phyloP scores from a whole-genome alignment of 2,888 invertebrate species.

The Yponomeuta sedellus region DNA sequence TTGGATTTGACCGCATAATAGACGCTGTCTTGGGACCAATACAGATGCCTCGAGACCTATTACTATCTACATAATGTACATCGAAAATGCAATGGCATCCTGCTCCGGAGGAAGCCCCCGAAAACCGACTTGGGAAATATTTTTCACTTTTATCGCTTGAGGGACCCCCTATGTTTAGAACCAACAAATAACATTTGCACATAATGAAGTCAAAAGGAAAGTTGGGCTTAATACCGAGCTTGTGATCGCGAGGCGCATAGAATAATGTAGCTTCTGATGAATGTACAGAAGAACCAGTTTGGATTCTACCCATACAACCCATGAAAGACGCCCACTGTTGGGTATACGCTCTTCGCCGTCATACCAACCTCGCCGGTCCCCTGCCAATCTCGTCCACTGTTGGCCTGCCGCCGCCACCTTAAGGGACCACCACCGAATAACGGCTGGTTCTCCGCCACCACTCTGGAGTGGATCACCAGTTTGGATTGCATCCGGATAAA shows the following conservation, averaged over 20 bases:
- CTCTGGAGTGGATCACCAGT: too few relatives aligned
- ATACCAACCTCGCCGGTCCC: too few relatives aligned
- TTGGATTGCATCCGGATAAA: neutral
- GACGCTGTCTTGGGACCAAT: too few relatives aligned
- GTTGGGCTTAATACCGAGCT: neutral
- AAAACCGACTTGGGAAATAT: constrained; percentile 1
- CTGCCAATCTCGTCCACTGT: too few relatives aligned
- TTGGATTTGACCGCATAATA: too few relatives aligned
- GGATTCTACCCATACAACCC: too few relatives aligned
- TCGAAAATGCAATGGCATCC: neutral
- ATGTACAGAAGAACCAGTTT: neutral
- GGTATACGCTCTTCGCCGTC: too few relatives aligned
- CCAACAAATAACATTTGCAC: constrained; percentile 10
- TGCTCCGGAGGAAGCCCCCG: neutral
- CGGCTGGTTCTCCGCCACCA: too few relatives aligned
- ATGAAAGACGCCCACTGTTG: too few relatives aligned
- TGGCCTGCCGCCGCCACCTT: too few relatives aligned
- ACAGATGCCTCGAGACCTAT: too few relatives aligned
- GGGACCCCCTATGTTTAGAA: neutral
- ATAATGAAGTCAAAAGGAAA: constrained; percentile 10
- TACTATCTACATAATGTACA: neutral
- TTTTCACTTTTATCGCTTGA: constrained; percentile 4
- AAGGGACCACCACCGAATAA: too few relatives aligned
- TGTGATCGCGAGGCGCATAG: neutral
- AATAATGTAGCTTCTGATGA: neutral